Percentiles rank a stretch among this genome's conserved stretches.
Conservation (phyloP, 2,888 invertebrate genomes). For the Dolichomitus sp. region DNA sequence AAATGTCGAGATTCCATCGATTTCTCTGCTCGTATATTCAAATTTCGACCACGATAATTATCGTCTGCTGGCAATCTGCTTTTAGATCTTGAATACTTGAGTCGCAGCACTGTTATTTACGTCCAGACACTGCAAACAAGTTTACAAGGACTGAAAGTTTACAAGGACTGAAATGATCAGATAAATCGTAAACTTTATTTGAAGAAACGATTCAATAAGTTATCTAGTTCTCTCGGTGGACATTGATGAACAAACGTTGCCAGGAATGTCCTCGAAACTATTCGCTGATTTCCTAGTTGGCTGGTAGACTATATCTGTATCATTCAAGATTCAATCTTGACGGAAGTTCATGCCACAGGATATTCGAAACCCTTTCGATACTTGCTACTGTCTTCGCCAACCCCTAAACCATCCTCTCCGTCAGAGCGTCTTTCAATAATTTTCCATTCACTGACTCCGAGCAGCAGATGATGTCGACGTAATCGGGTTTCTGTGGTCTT, state of each 20-base stretch:
- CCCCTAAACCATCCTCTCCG: background rate
- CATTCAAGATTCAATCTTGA: background rate
- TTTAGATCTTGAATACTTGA: background rate
- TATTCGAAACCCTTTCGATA: background rate
- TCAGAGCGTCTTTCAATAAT: conserved; percentile 20
- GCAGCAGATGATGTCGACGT: conserved; percentile 27
- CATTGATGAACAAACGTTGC: background rate
- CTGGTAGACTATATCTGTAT: conserved; percentile 11
- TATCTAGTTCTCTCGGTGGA: background rate
- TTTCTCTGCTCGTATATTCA: conserved; percentile 32
- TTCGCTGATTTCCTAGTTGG: background rate
- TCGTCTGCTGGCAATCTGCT: background rate
- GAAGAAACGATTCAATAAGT: background rate
- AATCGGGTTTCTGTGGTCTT: conserved; percentile 42
- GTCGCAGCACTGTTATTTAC: background rate
- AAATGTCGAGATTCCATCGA: conserved; percentile 44
- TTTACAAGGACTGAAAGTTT: background rate
- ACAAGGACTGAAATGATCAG: too few relatives aligned
- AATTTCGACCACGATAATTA: conserved; percentile 44
- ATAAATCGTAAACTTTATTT: background rate
- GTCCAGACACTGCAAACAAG: background rate
- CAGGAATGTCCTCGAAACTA: background rate
- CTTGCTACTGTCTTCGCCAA: conserved; percentile 8
- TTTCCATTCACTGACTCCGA: conserved; percentile 30
- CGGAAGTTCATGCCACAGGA: background rate